Evolutionary conservation across 1,140 invertebrate species (phyloP).

Genomic region (Pseudomyrmex gracilis): DNA sequence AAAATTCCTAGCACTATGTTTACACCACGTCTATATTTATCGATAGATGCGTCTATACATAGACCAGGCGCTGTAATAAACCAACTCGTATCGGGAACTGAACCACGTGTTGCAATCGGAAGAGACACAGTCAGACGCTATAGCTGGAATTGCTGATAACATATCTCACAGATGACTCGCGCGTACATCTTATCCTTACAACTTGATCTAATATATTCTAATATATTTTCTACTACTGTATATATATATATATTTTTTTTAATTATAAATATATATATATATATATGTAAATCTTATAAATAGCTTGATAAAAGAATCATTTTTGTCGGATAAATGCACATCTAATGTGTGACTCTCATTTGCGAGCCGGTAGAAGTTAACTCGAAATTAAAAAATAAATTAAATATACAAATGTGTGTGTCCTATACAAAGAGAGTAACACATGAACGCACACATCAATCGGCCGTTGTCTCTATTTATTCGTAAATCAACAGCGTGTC

Average conservation of each 20-base stretch:
- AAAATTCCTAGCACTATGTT: constrained; percentile 64
- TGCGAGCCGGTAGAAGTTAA: background rate
- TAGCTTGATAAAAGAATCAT: background rate
- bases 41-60: constrained; percentile 53
- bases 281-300: no score
- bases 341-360: background rate
- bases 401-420: constrained; percentile 5
- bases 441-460: constrained; percentile 59
- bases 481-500: constrained; percentile 82
- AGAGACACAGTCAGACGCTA: background rate
- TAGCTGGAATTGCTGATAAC: background rate
- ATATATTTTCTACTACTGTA: no score
- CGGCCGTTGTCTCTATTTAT: constrained; percentile 81
- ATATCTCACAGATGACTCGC: no score
- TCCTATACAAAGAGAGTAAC: background rate
- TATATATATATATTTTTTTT: no score
- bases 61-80: constrained; percentile 55
- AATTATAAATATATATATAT: no score
- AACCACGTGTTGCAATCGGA: constrained; percentile 4
- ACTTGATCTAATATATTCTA: no score
- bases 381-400: background rate
- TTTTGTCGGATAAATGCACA: background rate
- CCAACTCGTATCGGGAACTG: constrained; percentile 36
- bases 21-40: constrained; percentile 53
- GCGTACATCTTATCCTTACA: no score